Base-by-base conservation (phyloP, 2,113 vertebrate genomes). In the Monopterus albus region DNA sequence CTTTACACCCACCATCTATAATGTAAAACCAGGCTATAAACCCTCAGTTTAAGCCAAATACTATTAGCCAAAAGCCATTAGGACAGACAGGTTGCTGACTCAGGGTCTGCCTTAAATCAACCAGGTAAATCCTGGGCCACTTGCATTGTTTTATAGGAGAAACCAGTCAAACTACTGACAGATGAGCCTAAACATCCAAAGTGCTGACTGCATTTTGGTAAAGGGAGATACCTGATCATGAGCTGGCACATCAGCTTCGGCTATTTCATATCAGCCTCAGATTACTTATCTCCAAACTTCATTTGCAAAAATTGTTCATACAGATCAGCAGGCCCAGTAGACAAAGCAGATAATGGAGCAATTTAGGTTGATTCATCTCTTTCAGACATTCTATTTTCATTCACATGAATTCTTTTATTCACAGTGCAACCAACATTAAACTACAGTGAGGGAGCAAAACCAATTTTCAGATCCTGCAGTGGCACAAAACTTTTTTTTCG, bases 1-100 rank as follows among this genome's bases (percentile, higher is more conserved):
- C n/a, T n/a, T n/a, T n/a, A n/a, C n/a, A n/a, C n/a, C n/a, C n/a
- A n/a, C n/a, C n/a, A n/a, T n/a, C n/a, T n/a, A n/a, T n/a, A n/a
- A n/a, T n/a, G n/a, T n/a, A 52, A 65, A 45, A 12, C n/a, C 42
- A 57, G 21, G 15, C 23, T 38, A 2, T 31, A 49, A 51, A 64
- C 53, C 6, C 28, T 62, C 5, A 17, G 21, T 58, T 71, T 36
- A 52, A 77, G 28, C 31, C 49, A 59, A 51, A 58, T 46, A 53
- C 38, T 57, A 17, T n/a, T 3, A 28, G 49, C 52, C 12, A 29
- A 49, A 50, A 56, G 78, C 46, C 31, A 85, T 85, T 75, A 81
- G 53, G 49, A 59, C 20, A 36, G 75, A 79, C 78, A 81, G 66
- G 36, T 14, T 77, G 83, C 79, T 85, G 83, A 85, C 52, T 77